phyloP scores from a whole-genome alignment of 2,113 vertebrate genomes.

The Crotalus helleri region DNA sequence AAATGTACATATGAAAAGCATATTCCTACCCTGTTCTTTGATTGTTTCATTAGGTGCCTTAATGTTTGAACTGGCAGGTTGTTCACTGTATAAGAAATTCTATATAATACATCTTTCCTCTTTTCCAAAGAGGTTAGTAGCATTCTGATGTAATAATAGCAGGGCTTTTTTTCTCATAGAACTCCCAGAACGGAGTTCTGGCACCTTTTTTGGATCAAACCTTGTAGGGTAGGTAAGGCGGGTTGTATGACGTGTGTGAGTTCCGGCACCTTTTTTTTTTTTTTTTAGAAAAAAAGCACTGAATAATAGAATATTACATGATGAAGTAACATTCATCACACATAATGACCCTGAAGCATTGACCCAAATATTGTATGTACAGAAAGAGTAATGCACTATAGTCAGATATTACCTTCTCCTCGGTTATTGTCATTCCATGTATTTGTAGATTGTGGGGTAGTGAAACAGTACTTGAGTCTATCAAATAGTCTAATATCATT shows the following conservation, averaged over 20 bases:
- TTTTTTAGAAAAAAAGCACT: no score
- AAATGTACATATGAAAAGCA: neutral
- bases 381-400: neutral
- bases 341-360: neutral
- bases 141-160: neutral
- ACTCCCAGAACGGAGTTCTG: no score
- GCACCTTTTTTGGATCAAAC: no score
- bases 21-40: neutral
- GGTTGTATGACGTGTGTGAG: no score
- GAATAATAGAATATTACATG: neutral
- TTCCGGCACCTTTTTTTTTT: no score
- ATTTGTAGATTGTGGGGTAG: neutral
- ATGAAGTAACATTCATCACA: neutral
- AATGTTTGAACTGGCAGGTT: neutral
- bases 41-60: neutral
- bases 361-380: no score
- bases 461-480: neutral
- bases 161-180: no score
- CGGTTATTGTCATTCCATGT: neutral
- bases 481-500: neutral
- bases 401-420: no score
- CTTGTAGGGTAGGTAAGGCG: no score
- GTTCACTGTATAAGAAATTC: neutral
- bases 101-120: neutral
- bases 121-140: neutral